Evolutionary conservation across 2,113 vertebrate genomes (phyloP).

Genomic region (Gallinago paraguaiae): DNA sequence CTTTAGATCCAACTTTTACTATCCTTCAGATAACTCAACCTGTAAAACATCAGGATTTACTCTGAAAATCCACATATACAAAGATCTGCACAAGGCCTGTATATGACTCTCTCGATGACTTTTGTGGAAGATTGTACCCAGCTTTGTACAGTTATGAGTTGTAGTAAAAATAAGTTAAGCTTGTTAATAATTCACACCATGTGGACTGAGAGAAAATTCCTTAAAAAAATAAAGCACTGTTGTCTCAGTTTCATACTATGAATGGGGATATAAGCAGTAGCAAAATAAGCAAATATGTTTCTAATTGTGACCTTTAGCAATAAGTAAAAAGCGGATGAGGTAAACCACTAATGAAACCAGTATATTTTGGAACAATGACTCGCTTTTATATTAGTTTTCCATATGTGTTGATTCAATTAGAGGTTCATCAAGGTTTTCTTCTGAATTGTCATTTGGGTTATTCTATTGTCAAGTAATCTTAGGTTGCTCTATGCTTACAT

Average conservation of each 20-base stretch:
- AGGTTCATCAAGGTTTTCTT: not conserved
- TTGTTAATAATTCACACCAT: constrained; percentile 37
- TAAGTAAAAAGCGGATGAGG: constrained; percentile 4
- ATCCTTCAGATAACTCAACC: not conserved
- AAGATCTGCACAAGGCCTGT: not conserved
- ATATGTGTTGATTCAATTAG: constrained; percentile 22
- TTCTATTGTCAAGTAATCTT: not conserved
- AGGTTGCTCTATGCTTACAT: not conserved
- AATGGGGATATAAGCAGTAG: constrained; percentile 24
- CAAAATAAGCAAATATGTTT: constrained; percentile 65
- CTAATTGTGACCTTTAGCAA: constrained; percentile 64
- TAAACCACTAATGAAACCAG: constrained; percentile 66
- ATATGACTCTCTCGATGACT: not conserved
- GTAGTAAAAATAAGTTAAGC: not conserved
- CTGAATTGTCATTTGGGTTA: not conserved
- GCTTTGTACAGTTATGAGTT: not conserved
- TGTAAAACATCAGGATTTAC: not conserved
- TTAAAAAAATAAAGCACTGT: not conserved
- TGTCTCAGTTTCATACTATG: constrained; percentile 32
- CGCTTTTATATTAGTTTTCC: constrained; percentile 45
- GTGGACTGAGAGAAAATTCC: not conserved
- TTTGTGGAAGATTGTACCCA: not conserved
- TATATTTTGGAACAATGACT: constrained; percentile 36
- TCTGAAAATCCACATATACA: not conserved
- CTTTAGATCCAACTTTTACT: not conserved